Percentiles rank a stretch among this genome's conserved stretches.
Evolutionary conservation across 2,888 invertebrate species (phyloP).

Genomic region (Hypselothyrea guttata): DNA sequence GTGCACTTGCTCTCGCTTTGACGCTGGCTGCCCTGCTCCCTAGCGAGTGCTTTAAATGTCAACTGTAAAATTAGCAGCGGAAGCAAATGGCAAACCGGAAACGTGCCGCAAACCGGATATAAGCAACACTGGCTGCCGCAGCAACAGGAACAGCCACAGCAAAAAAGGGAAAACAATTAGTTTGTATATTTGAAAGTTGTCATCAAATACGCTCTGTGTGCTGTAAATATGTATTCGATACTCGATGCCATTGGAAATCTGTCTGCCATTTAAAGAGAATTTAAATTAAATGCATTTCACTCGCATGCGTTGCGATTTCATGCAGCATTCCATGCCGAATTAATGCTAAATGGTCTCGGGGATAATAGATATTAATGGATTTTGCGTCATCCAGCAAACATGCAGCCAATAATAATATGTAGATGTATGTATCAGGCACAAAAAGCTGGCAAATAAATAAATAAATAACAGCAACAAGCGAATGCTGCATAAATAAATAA

Average conservation of each 20-base stretch:
- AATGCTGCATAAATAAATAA: slow-evolving; percentile 65
- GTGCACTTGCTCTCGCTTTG: background rate
- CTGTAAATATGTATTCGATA: slow-evolving; percentile 10
- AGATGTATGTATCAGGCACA: slow-evolving; percentile 24
- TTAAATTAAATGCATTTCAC: slow-evolving; percentile 44
- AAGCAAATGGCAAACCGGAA: slow-evolving; percentile 75
- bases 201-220: slow-evolving; percentile 43
- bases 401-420: slow-evolving; percentile 37
- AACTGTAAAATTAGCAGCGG: slow-evolving; percentile 65
- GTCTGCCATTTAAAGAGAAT: slow-evolving; percentile 45
- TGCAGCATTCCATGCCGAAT: slow-evolving; percentile 25
- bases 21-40: background rate
- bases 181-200: slow-evolving; percentile 48
- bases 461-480: slow-evolving; percentile 36
- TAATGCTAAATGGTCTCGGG: slow-evolving; percentile 44
- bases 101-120: slow-evolving; percentile 75
- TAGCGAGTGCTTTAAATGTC: slow-evolving; percentile 48
- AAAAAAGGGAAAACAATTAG: slow-evolving; percentile 26
- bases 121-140: slow-evolving; percentile 53
- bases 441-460: slow-evolving; percentile 15
- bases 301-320: slow-evolving; percentile 33
- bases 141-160: slow-evolving; percentile 4
- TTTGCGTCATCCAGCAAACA: slow-evolving; percentile 46
- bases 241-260: slow-evolving; percentile 12
- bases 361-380: slow-evolving; percentile 74